Conservation (phyloP, 2,888 invertebrate species). For the Drosophila neonasuta region DNA sequence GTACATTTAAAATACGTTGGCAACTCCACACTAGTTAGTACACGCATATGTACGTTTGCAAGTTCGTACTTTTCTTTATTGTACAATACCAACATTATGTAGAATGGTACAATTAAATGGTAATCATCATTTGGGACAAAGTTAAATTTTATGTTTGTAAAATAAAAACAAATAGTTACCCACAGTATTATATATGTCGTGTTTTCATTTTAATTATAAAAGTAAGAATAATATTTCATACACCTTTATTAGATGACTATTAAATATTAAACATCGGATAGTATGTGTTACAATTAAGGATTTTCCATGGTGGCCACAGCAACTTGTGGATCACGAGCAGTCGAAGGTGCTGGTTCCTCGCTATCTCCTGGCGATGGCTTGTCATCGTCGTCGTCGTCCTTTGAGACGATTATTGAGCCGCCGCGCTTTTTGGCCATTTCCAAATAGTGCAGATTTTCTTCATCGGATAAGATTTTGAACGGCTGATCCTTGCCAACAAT, state of each 20-base stretch:
- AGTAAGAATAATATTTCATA: slow-evolving; percentile 13
- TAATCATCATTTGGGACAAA: too few relatives aligned
- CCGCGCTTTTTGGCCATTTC: slow-evolving; percentile 75
- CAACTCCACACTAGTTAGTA: neutral
- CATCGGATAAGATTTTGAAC: slow-evolving; percentile 91
- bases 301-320: slow-evolving; percentile 81
- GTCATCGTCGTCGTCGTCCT: slow-evolving; percentile 79
- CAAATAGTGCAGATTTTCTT: slow-evolving; percentile 83
- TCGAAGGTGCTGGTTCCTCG: slow-evolving; percentile 68
- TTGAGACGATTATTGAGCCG: slow-evolving; percentile 66
- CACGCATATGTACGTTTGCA: neutral
- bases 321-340: slow-evolving; percentile 82
- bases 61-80: neutral
- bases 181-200: too few relatives aligned
- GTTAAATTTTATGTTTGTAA: too few relatives aligned
- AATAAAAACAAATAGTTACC: too few relatives aligned
- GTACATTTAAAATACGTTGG: neutral
- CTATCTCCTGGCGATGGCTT: slow-evolving; percentile 79
- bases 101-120: too few relatives aligned
- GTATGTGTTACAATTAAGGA: slow-evolving; percentile 30
- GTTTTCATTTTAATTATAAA: neutral
- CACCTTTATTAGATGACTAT: slow-evolving; percentile 40
- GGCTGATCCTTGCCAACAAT: slow-evolving; percentile 93
- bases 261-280: slow-evolving; percentile 10
- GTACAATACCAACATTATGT: neutral